phyloP scores from a whole-genome alignment of 2,888 invertebrate genomes.

The Neria commutata region DNA sequence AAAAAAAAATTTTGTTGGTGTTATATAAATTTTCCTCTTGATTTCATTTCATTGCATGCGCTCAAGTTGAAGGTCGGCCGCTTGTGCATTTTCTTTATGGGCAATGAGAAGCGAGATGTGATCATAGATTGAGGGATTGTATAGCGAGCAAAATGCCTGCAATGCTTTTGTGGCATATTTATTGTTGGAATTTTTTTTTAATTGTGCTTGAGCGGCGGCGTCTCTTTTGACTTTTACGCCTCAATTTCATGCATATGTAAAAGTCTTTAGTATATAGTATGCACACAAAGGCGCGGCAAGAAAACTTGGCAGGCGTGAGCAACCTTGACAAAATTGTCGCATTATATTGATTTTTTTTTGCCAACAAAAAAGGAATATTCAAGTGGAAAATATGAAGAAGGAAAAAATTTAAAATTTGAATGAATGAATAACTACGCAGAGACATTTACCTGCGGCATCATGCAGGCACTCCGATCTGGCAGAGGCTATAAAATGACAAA shows the following conservation, averaged over 20 bases:
- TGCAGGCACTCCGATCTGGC: too few species aligned
- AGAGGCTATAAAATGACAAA: too few species aligned
- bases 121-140: background rate
- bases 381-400: too few species aligned
- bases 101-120: too few species aligned
- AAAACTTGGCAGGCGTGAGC: background rate
- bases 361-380: too few species aligned
- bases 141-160: too few species aligned
- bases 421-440: background rate
- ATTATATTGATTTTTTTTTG: too few species aligned
- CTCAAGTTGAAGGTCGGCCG: conserved; percentile 1
- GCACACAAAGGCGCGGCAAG: background rate
- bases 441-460: too few species aligned
- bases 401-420: too few species aligned
- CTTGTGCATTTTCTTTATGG: too few species aligned
- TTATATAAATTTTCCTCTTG: background rate
- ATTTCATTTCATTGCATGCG: background rate
- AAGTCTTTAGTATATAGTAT: too few species aligned
- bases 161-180: background rate
- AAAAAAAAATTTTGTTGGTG: too few species aligned
- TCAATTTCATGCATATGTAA: background rate
- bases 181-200: background rate
- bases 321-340: background rate
- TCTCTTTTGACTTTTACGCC: background rate
- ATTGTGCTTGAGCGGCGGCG: background rate